Percentiles rank a stretch among this genome's conserved stretches.
Conservation (phyloP, 2,888 invertebrate species). For the Yponomeuta cagnagella region DNA sequence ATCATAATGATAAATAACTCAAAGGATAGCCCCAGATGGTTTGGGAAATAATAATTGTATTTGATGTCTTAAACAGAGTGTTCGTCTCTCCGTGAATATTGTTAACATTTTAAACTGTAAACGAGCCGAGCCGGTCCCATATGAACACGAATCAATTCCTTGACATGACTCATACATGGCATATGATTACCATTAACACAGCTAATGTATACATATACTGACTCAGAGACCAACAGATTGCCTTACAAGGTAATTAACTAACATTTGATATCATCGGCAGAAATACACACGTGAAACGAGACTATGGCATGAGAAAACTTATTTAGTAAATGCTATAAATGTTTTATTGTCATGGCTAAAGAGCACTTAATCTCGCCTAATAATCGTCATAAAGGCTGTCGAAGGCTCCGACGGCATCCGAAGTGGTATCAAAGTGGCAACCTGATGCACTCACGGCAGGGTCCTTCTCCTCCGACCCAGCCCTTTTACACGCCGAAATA, state of each 20-base stretch:
- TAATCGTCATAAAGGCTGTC: constrained; percentile 13
- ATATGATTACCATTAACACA: constrained; percentile 2
- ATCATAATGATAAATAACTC: constrained; percentile 74
- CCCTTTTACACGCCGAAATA: neutral
- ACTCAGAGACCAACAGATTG: neutral
- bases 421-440: constrained; percentile 7
- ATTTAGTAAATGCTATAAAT: neutral
- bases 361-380: constrained; percentile 14
- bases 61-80: constrained; percentile 72
- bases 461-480: neutral
- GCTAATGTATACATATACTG: neutral
- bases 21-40: constrained; percentile 64
- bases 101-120: constrained; percentile 16
- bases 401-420: neutral
- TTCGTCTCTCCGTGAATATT: constrained; percentile 41
- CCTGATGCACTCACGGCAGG: neutral
- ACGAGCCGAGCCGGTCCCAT: constrained; percentile 14
- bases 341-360: constrained; percentile 12
- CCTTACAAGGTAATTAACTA: constrained; percentile 3
- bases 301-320: neutral
- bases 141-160: constrained; percentile 12
- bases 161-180: constrained; percentile 10
- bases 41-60: constrained; percentile 70
- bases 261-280: constrained; percentile 1
- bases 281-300: neutral